phyloP scores from a whole-genome alignment of 2,797 vertebrate genomes.

The Peromyscus melanophrys region DNA sequence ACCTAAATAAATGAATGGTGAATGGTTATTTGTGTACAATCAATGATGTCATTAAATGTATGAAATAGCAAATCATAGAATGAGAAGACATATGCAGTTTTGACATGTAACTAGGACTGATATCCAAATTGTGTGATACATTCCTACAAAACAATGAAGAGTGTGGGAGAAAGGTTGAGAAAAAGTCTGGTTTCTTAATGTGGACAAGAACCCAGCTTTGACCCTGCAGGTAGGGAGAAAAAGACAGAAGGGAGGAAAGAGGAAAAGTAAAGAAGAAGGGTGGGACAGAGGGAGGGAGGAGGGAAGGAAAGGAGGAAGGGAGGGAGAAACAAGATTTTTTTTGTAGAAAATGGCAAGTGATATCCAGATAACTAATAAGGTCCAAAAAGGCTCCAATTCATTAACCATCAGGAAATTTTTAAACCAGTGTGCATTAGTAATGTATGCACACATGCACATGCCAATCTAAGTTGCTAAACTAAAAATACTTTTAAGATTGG shows the following conservation, averaged over 20 bases:
- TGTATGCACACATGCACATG: neutral
- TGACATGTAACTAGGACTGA: neutral
- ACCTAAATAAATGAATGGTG: slow-evolving; percentile 1
- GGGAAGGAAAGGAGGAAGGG: neutral
- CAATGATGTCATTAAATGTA: neutral
- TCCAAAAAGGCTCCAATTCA: neutral
- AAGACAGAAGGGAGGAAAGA: too few relatives aligned
- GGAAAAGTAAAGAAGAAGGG: neutral
- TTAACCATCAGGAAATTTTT: neutral
- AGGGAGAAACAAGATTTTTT: neutral
- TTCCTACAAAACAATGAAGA: neutral
- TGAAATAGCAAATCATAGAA: neutral
- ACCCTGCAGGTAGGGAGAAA: too few relatives aligned
- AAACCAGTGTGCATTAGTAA: neutral
- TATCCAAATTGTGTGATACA: neutral
- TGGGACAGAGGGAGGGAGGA: too few relatives aligned
- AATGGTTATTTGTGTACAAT: neutral
- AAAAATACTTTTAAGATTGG: neutral
- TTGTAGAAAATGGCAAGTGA: neutral
- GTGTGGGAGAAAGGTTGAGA: neutral
- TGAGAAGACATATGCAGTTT: neutral
- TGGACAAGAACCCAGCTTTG: neutral
- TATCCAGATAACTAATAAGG: slow-evolving; percentile 9
- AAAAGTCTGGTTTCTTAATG: neutral
- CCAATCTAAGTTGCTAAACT: neutral